Conservation (phyloP, 2,797 vertebrate species). For the Myotis planiceps region DNA sequence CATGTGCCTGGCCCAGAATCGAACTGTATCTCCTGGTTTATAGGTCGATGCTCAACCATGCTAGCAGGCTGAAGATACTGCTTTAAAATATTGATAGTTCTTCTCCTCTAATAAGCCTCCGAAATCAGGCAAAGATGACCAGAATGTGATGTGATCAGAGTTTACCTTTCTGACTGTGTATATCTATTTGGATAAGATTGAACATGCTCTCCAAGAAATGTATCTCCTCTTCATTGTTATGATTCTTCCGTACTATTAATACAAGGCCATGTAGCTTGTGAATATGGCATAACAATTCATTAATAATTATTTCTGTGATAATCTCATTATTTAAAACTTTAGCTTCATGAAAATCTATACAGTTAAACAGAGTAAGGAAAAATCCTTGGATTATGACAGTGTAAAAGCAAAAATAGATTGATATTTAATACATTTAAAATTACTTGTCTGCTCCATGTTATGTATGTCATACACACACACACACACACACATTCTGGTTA, state of each 20-base stretch:
- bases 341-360: neutral
- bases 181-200: neutral
- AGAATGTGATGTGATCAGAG: neutral
- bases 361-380: neutral
- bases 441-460: neutral
- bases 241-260: neutral
- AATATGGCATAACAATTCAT: neutral
- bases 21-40: too few species aligned
- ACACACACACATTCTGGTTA: neutral
- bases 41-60: too few species aligned
- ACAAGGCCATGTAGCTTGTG: neutral
- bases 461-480: neutral
- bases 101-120: neutral
- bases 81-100: neutral
- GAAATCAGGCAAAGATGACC: neutral
- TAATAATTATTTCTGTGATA: neutral
- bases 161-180: neutral
- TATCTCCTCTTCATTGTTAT: neutral
- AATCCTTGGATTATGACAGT: neutral
- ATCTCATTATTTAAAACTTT: slow-evolving; percentile 13
- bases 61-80: neutral
- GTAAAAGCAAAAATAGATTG: slow-evolving; percentile 28
- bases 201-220: neutral
- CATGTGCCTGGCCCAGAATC: too few species aligned
- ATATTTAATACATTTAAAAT: slow-evolving; percentile 51